Evolutionary conservation across 2,797 vertebrate genomes (phyloP).

Genomic region (Prionace glauca): DNA sequence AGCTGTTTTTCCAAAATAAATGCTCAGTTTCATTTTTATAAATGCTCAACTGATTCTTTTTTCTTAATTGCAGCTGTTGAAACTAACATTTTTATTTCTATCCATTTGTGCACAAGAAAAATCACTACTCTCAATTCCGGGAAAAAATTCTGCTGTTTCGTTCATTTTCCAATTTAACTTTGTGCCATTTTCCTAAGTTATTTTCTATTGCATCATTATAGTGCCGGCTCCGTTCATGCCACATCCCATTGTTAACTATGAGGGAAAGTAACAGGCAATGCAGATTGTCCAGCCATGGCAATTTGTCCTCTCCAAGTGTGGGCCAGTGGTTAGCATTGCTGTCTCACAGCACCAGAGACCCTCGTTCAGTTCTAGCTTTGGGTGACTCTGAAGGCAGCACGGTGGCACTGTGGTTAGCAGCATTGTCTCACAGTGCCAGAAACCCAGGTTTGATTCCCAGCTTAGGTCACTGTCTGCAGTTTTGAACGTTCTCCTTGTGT

Average conservation of each 20-base stretch:
- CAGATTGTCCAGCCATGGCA: background rate
- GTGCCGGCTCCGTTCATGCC: too few species aligned
- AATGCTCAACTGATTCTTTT: background rate
- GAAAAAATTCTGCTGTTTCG: too few species aligned
- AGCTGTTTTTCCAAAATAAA: background rate
- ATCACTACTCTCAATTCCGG: background rate
- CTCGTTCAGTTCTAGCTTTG: too few species aligned
- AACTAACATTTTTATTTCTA: background rate
- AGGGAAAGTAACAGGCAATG: background rate
- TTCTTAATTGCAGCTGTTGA: too few species aligned
- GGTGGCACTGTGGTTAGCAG: too few species aligned
- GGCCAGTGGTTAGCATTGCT: too few species aligned
- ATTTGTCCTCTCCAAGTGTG: background rate
- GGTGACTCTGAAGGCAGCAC: too few species aligned
- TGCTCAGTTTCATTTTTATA: background rate
- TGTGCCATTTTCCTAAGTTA: background rate
- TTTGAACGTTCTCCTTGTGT: too few species aligned
- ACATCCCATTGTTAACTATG: background rate
- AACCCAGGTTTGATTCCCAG: too few species aligned
- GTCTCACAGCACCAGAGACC: too few species aligned
- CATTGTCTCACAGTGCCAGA: too few species aligned
- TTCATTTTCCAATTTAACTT: background rate
- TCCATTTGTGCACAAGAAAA: background rate
- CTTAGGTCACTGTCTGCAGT: too few species aligned
- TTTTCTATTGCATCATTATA: background rate